A percentile compares a stretch with the other conserved stretches of the same genome.
These are phyloP conservation scores for rat (Rattus norvegicus) DNA, from an alignment of 2,113 vertebrate genomes.

Conservation along the genomic window DNA sequence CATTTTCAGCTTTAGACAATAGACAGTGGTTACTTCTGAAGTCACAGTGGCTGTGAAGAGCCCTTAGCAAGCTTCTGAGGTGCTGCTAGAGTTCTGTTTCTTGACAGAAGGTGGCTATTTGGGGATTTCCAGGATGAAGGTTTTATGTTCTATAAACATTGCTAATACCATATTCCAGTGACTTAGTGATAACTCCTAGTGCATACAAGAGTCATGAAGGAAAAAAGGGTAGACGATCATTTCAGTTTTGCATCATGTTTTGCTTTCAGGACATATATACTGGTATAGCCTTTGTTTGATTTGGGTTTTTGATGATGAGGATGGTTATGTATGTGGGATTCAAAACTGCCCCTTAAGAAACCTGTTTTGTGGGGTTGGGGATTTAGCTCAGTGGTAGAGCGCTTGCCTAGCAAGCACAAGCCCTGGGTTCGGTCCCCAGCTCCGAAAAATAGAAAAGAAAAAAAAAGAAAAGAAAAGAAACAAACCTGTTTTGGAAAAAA, in stretches of 20 bases:
- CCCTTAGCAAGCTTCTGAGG: neutral
- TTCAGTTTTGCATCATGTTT: slow-evolving; percentile 1
- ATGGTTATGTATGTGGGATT: neutral
- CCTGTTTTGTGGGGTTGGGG: too few species aligned
- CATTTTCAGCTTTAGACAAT: neutral
- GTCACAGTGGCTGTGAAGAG: neutral
- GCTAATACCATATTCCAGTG: neutral
- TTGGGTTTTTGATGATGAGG: slow-evolving; percentile 13
- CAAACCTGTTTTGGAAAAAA: too few species aligned
- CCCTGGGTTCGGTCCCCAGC: too few species aligned
- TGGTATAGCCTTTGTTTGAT: neutral
- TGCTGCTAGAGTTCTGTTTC: slow-evolving; percentile 8
- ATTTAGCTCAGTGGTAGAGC: too few species aligned
- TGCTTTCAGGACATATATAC: slow-evolving; percentile 6
- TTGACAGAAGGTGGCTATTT: neutral
- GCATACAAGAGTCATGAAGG: neutral
- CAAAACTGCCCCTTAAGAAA: neutral
- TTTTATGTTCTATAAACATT: slow-evolving; percentile 38
- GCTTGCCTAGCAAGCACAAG: too few species aligned
- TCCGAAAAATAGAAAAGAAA: too few species aligned
- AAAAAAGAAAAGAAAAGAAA: too few species aligned
- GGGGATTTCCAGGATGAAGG: slow-evolving; percentile 13
- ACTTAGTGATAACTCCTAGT: slow-evolving; percentile 29
- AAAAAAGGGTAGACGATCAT: neutral
- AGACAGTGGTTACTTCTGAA: neutral